Conservation (phyloP, 1,140 invertebrate species). For the Dreissena rostriformis region DNA sequence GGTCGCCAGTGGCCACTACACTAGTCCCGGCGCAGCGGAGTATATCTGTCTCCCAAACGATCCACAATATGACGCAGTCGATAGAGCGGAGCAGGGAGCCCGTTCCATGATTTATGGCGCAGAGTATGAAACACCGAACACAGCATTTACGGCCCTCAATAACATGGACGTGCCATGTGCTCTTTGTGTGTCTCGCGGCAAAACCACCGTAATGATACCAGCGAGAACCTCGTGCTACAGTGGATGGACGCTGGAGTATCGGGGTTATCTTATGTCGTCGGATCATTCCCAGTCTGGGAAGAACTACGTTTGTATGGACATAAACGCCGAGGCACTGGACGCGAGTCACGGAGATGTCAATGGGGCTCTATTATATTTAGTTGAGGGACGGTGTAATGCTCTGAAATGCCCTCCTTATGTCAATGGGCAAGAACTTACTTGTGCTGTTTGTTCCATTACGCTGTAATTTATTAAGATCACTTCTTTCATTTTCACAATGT, state of each 20-base stretch:
- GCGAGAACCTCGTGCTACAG: constrained; percentile 54
- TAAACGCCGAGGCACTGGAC: constrained; percentile 22
- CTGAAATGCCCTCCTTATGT: constrained; percentile 63
- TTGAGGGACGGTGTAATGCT: constrained; percentile 51
- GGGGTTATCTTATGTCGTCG: constrained; percentile 61
- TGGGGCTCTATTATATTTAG: constrained; percentile 61
- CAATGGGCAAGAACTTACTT: constrained; percentile 55
- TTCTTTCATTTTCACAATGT: no score
- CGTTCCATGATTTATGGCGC: constrained; percentile 53
- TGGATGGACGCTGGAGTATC: constrained; percentile 61
- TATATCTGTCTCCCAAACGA: constrained; percentile 44
- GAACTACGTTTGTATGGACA: constrained; percentile 64
- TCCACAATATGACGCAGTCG: constrained; percentile 22
- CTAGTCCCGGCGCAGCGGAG: constrained; percentile 36
- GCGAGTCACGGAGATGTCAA: constrained; percentile 33
- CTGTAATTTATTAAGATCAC: background rate
- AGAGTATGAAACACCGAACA: constrained; percentile 81
- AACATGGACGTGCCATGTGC: constrained; percentile 60
- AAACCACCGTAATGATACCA: constrained; percentile 60
- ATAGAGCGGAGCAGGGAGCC: background rate
- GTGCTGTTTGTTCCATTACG: constrained; percentile 63
- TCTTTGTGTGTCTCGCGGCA: constrained; percentile 50
- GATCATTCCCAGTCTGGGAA: background rate
- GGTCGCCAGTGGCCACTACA: constrained; percentile 29
- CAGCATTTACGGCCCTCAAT: constrained; percentile 73